Percentiles rank a stretch among this genome's conserved stretches.
Evolutionary conservation across 2,113 vertebrate species (phyloP).

Genomic region (Perca fluviatilis): DNA sequence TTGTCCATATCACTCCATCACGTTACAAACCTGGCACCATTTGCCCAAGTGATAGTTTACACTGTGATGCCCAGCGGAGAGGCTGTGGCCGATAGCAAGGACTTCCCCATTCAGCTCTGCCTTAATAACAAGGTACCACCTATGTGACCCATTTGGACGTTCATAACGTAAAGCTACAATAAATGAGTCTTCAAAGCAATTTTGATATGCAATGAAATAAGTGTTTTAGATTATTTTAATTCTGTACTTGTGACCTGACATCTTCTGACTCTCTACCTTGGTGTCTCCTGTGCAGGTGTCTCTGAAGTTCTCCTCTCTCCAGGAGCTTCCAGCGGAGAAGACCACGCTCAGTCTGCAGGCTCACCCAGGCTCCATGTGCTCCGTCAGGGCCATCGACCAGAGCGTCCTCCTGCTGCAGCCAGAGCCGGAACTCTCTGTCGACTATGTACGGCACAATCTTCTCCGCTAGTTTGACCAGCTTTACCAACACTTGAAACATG

Average conservation of each 20-base stretch:
- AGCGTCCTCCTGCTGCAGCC: conserved; percentile 85
- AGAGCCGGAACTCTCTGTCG: conserved; percentile 75
- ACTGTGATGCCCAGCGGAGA: conserved; percentile 84
- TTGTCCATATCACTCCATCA: conserved; percentile 76
- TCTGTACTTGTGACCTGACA: too few relatives aligned
- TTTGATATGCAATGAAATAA: not conserved
- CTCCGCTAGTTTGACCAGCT: not conserved
- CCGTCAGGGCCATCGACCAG: conserved; percentile 87
- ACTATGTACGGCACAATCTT: conserved; percentile 64
- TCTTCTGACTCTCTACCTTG: not conserved
- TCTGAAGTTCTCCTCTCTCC: conserved; percentile 83
- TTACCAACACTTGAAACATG: not conserved
- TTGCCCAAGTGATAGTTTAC: conserved; percentile 88
- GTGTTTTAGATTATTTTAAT: not conserved
- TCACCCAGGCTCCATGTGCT: conserved; percentile 87
- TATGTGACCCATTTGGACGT: not conserved
- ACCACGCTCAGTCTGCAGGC: conserved; percentile 83
- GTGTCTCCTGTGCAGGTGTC: conserved; percentile 82
- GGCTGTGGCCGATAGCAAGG: conserved; percentile 87
- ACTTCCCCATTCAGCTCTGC: conserved; percentile 85
- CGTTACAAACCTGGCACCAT: conserved; percentile 81
- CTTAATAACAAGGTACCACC: conserved; percentile 87
- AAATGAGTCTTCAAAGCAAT: not conserved
- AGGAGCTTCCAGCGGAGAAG: conserved; percentile 82
- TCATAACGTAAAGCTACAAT: not conserved